Evolutionary conservation across 1,140 invertebrate species (phyloP), one percentile per base, ranked within the genome.

Genomic region (Drosophila albomicans): DNA sequence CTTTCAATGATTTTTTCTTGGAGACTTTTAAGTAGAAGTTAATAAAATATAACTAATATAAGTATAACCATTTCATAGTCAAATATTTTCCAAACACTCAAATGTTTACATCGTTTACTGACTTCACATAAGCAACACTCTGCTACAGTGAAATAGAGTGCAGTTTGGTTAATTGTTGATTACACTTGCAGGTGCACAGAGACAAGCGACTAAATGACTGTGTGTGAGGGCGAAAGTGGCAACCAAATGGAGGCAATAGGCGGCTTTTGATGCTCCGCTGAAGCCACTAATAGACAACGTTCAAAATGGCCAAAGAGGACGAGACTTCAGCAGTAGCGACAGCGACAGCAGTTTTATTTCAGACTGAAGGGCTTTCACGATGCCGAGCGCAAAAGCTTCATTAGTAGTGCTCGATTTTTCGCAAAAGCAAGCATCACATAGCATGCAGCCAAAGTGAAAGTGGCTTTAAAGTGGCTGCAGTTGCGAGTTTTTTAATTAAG

Each of bases 271-370:
- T 45, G 65, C 57, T 16, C 11, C 38, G 43, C 48, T 61, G 48
- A 65, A 46, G 64, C 48, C 64, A 61, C 70, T 73, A 73, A 73
- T 73, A 68, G 70, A 68, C 70, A 54, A n/a, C 48, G 56, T 41
- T 28, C 11, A 58, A 73, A 59, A 73, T 46, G 32, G 30, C 38
- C 10, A 32, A 72, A 48, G 28, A 35, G 13, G 15, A 15, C 11
- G 13, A 20, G 15, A 32, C 28, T 32, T 6, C 13, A 1, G 25
- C 57, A 30, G 38, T 4, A n/a, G 38, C 30, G 30, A 32, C 30
- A 38, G 35, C 35, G 8, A 38, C 48, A 52, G 30, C 15, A 49
- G 38, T 25, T 67, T 66, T 38, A 43, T 49, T 58, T 67, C 11
- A 15, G 41, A 49, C 49, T 41, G 30, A 4, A 3, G 16, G 64